Evolutionary conservation across 2,113 vertebrate species (phyloP), one percentile per base, ranked within the genome.

Genomic region (Felis chaus): DNA sequence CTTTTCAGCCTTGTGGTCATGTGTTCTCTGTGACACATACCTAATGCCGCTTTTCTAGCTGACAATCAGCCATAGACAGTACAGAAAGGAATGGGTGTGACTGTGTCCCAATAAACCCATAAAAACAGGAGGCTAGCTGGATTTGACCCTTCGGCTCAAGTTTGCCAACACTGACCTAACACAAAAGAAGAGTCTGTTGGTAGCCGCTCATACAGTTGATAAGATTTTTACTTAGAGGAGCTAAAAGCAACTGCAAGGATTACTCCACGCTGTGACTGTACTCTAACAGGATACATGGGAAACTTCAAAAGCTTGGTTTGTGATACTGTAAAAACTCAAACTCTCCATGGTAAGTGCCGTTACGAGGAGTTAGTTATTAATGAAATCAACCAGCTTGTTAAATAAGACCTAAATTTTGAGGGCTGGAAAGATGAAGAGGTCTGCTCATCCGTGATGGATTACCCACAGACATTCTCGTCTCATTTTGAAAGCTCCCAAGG

Each of bases 21-120:
- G 1, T 6, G 4, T 4, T 68, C 25, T 53, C 16, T 68, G 27
- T 48, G 2, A 4, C 13, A 27, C 12, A 4, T 41, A n/a, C 31
- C 6, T 1, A 1, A 3, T 19, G 63, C 65, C 4, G 1, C 41
- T 36, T 4, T 4, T 5, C 2, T 7, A 57, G 41, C 31, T 7
- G 7, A 1, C 45, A 7, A 66, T 45, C 33, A 36, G 45, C n/a
- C 45, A 21, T 2, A 27, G 29, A 21, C 45, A 9, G 53, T 12
- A 45, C 1, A 39, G 48, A 63, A 71, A 81, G 29, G 57, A 61
- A 89, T 13, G 45, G 15, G 19, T 3, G 0, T 11, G 6, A 13
- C 55, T 45, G 1, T 53, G 48, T 74, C 7, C 27, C 55, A 84
- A 8, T 45, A 81, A 89, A 95, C 63, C 71, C 18, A 80, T 74